Conservation (phyloP, 2,797 vertebrate species). For the Neomorphus geoffroyi region DNA sequence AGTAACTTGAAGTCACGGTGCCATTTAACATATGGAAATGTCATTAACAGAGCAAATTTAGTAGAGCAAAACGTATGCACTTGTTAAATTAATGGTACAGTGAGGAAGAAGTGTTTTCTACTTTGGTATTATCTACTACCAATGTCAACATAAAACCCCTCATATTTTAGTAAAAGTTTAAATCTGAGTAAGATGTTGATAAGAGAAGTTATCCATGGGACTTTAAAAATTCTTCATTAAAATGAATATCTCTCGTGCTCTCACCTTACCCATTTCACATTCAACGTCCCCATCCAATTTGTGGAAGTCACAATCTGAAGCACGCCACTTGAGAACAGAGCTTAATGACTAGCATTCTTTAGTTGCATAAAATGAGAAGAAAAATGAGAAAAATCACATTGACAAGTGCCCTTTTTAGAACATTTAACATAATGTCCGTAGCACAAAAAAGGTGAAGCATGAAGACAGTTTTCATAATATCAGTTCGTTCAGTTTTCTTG, state of each 20-base stretch:
- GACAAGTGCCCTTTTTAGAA: not conserved
- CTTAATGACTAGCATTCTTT: not conserved
- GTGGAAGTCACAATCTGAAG: not conserved
- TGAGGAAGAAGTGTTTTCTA: not conserved
- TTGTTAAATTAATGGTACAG: not conserved
- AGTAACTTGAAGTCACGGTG: not conserved
- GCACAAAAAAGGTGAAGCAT: not conserved
- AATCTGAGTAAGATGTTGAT: not conserved
- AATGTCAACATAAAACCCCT: not conserved
- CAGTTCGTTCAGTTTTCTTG: not conserved
- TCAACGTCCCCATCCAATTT: not conserved
- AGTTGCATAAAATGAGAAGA: not conserved
- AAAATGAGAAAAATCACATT: not conserved
- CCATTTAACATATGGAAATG: not conserved
- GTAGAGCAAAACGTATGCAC: not conserved
- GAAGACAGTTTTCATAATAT: not conserved
- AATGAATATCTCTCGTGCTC: not conserved
- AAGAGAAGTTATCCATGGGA: not conserved
- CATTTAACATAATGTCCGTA: not conserved
- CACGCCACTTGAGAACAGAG: not conserved
- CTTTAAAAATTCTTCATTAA: conserved; percentile 5
- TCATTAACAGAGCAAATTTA: not conserved
- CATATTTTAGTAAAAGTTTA: not conserved
- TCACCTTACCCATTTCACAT: not conserved
- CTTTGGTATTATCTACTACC: not conserved